Evolutionary conservation across 2,113 vertebrate species (phyloP).

Genomic region (Tyto alba): DNA sequence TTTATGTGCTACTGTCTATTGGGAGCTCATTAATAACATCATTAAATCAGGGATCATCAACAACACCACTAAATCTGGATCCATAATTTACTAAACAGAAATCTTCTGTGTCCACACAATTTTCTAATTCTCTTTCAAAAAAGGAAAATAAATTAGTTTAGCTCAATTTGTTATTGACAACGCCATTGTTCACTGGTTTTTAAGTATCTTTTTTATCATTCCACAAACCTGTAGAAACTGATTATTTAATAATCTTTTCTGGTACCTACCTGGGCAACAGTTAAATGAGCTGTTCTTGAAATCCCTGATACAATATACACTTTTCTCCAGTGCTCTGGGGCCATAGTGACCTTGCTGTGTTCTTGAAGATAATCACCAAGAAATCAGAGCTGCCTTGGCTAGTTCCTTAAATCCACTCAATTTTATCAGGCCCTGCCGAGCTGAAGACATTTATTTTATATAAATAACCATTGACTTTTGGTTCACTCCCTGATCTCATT

Average conservation of each 20-base stretch:
- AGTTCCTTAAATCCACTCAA: background rate
- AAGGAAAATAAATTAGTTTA: background rate
- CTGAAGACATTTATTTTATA: background rate
- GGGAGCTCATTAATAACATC: background rate
- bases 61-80: background rate
- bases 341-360: background rate
- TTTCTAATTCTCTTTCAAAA: background rate
- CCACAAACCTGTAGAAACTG: background rate
- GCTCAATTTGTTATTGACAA: background rate
- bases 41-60: background rate
- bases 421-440: slow-evolving; percentile 6
- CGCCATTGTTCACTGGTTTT: background rate
- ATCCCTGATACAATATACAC: rapidly evolving
- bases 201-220: background rate
- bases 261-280: background rate
- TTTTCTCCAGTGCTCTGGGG: background rate
- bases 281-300: background rate
- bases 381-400: background rate
- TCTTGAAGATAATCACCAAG: background rate
- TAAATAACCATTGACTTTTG: background rate
- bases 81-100: background rate
- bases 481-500: background rate
- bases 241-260: background rate
- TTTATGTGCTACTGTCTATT: rapidly evolving
- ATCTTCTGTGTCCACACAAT: background rate